These are phyloP conservation scores for Champsocephalus esox DNA, from an alignment of 2,797 vertebrate genomes.

Conservation along the genomic window DNA sequence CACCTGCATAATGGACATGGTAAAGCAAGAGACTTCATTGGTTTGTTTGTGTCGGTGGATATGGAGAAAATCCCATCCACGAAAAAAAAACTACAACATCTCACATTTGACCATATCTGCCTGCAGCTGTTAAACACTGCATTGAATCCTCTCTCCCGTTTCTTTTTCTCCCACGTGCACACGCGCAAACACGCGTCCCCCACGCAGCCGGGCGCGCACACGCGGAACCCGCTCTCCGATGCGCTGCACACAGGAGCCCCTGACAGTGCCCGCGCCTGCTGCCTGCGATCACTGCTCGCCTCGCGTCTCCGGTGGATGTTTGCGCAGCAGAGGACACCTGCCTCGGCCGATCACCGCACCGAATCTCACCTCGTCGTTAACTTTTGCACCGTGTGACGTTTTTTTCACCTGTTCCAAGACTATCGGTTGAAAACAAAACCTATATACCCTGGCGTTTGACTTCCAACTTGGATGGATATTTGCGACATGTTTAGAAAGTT, in stretches of 20 bases:
- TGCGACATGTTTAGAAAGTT: constrained; percentile 65
- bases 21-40: constrained; percentile 8
- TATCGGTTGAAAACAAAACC: not conserved
- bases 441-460: constrained; percentile 20
- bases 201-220: constrained; percentile 68
- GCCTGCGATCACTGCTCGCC: constrained; percentile 38
- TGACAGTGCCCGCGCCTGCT: constrained; percentile 52
- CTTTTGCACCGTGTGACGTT: constrained; percentile 28
- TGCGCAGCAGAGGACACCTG: constrained; percentile 71
- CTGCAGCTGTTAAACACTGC: constrained; percentile 54
- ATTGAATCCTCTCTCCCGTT: constrained; percentile 33
- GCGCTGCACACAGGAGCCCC: constrained; percentile 60
- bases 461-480: constrained; percentile 54
- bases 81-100: constrained; percentile 26
- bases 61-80: constrained; percentile 20
- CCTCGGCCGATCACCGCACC: constrained; percentile 7
- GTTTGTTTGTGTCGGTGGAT: constrained; percentile 26
- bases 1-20: constrained; percentile 60
- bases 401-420: constrained; percentile 14
- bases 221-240: constrained; percentile 49
- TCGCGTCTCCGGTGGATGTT: constrained; percentile 58
- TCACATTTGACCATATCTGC: constrained; percentile 43
- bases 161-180: constrained; percentile 39
- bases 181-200: constrained; percentile 42
- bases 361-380: not conserved